Base-by-base conservation (phyloP, 2,797 vertebrate species). In the Falco berigora region DNA sequence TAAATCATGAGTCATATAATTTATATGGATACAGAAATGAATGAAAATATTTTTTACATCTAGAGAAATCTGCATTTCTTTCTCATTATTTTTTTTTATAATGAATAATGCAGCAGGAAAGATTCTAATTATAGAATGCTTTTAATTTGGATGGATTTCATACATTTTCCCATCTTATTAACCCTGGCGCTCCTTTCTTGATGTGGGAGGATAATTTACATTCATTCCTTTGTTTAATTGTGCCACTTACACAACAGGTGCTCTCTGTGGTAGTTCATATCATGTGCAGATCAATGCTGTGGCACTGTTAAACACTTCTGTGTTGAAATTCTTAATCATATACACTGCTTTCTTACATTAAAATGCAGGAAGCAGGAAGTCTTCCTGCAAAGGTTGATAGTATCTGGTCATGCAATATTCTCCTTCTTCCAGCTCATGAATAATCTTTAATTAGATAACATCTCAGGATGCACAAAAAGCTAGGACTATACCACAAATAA, bases 151-250 rank as follows among this genome's bases (percentile, higher is more conserved):
- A 83, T 88, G 78, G 53, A 95, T 89, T 94, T 95, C 67, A 77
- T 88, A 87, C n/a, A 90, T 92, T 96, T 96, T 95, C 93, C 92
- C 84, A 90, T 94, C 74, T 88, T 96, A 96, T 96, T 97, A 97
- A 95, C 82, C 74, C 20, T 46, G 84, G 56, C 1, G 1, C 21
- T 90, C 55, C 50, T 95, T 94, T 91, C 79, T 83, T 92, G 74
- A 88, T 90, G 50, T 89, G 34, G 58, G 69, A 95, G 52, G 74
- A 90, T 92, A 96, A 92, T 96, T 96, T 94, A 78, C 78, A 79
- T 20, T 84, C 59, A 94, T 91, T 74, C 52, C 20, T 90, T 96
- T 94, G 61, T 92, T 95, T 90, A 96, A 92, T 93, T 89, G 64
- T 79, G 40, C 38, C 88, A 95, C 61, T 96, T 92, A 90, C 79